Percentiles rank a stretch among this genome's conserved stretches.
These are phyloP conservation scores for Mycogona germanica DNA, from an alignment of 2,888 invertebrate genomes.

Conservation along the genomic window DNA sequence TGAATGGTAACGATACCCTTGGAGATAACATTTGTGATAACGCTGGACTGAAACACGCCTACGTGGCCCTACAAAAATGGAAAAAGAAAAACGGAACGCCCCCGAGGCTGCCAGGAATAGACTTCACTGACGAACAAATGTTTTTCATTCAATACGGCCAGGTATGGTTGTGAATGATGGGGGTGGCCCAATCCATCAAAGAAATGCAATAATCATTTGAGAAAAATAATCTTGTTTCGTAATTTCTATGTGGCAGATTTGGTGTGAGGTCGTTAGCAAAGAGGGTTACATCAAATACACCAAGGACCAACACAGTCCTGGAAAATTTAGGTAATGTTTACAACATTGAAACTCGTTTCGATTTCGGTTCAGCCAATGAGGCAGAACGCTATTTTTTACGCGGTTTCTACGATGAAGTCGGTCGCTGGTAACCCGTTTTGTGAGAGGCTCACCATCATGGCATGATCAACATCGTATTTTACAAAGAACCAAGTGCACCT, in stretches of 20 bases:
- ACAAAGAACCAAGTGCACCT: too few species aligned
- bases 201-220: neutral
- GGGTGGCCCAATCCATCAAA: neutral
- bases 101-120: constrained; percentile 31
- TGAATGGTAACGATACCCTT: constrained; percentile 34
- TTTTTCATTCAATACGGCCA: constrained; percentile 36
- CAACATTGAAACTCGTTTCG: neutral
- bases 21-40: constrained; percentile 37
- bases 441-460: too few species aligned
- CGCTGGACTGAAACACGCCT: constrained; percentile 33
- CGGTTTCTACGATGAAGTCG: too few species aligned
- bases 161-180: constrained; percentile 24
- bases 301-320: constrained; percentile 33
- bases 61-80: constrained; percentile 31
- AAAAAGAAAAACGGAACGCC: constrained; percentile 26
- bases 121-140: constrained; percentile 31
- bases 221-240: neutral
- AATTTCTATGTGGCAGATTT: constrained; percentile 27
- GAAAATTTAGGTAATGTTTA: constrained; percentile 28
- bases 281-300: constrained; percentile 33
- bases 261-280: constrained; percentile 34
- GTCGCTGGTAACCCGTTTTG: too few species aligned
- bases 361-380: too few species aligned
- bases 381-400: too few species aligned
- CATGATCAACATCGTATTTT: too few species aligned